Evolutionary conservation across 1,140 invertebrate species (phyloP).

Genomic region (Drosophila ohnishii): DNA sequence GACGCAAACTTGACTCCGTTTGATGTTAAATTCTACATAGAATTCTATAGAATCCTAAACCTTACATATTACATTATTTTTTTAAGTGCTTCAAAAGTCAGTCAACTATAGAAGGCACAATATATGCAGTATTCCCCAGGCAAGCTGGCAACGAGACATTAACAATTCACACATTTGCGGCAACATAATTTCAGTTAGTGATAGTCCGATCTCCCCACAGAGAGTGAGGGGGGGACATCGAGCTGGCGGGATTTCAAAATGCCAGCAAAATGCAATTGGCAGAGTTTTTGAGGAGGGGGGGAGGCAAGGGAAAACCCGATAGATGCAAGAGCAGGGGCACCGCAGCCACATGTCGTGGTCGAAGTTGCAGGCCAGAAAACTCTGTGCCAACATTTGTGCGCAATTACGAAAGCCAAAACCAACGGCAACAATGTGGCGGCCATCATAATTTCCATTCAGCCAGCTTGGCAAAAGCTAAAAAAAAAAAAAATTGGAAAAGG

Average conservation of each 20-base stretch:
- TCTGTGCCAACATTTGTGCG: conserved; percentile 60
- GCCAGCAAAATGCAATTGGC: conserved; percentile 50
- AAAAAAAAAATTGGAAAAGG: conserved; percentile 6
- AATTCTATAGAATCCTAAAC: neutral
- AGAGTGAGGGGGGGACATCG: neutral
- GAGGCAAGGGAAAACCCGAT: conserved; percentile 6
- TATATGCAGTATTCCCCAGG: conserved; percentile 6
- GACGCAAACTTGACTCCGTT: too few species aligned
- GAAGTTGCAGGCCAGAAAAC: conserved; percentile 51
- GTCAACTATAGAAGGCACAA: conserved; percentile 28
- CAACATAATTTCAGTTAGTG: conserved; percentile 72
- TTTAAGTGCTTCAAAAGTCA: conserved; percentile 21
- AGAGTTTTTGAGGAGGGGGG: neutral
- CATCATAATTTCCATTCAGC: conserved; percentile 69
- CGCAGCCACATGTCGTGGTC: conserved; percentile 53
- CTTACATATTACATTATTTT: neutral
- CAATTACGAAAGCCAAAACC: conserved; percentile 65
- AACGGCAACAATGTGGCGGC: conserved; percentile 67
- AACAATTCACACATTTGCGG: conserved; percentile 78
- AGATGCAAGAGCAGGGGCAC: conserved; percentile 23
- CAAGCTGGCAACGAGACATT: conserved; percentile 69
- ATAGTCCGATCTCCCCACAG: conserved; percentile 32
- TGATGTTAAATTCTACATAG: too few species aligned
- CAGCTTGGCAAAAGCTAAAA: conserved; percentile 4
- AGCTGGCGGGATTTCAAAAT: conserved; percentile 43